phyloP scores from a whole-genome alignment of 2,888 invertebrate species.

The Pyrrhia umbra region DNA sequence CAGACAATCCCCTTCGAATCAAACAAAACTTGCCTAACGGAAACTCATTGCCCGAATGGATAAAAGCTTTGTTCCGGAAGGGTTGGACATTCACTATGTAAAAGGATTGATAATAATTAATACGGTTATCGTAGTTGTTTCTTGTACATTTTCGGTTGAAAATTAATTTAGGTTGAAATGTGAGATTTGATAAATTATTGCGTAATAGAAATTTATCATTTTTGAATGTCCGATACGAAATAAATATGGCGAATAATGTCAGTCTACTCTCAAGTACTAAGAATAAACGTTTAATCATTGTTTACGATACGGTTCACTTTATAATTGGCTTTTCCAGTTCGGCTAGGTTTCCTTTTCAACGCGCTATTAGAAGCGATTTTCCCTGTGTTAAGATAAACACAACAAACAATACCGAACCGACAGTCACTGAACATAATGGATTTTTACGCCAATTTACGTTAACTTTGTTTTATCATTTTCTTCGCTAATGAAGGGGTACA shows the following conservation, averaged over 20 bases:
- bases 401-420: conserved; percentile 45
- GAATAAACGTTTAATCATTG: conserved; percentile 56
- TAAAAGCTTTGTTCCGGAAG: conserved; percentile 36
- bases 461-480: conserved; percentile 44
- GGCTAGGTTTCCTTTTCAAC: conserved; percentile 38
- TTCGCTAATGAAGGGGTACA: conserved; percentile 5
- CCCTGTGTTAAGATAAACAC: conserved; percentile 19
- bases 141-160: conserved; percentile 6
- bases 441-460: conserved; percentile 60
- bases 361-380: conserved; percentile 64
- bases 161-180: too few relatives aligned
- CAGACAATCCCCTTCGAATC: conserved; percentile 54
- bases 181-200: neutral
- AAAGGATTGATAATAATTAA: conserved; percentile 35
- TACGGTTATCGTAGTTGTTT: conserved; percentile 6
- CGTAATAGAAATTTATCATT: conserved; percentile 16
- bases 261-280: conserved; percentile 33
- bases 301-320: conserved; percentile 30
- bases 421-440: conserved; percentile 55
- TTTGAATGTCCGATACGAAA: conserved; percentile 32
- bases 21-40: conserved; percentile 45
- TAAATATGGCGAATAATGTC: conserved; percentile 42
- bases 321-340: conserved; percentile 48
- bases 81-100: conserved; percentile 31
- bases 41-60: conserved; percentile 30